Percentiles rank a stretch among this genome's conserved stretches.
Evolutionary conservation across 2,888 invertebrate species (phyloP).

Genomic region (Operophtera brumata): DNA sequence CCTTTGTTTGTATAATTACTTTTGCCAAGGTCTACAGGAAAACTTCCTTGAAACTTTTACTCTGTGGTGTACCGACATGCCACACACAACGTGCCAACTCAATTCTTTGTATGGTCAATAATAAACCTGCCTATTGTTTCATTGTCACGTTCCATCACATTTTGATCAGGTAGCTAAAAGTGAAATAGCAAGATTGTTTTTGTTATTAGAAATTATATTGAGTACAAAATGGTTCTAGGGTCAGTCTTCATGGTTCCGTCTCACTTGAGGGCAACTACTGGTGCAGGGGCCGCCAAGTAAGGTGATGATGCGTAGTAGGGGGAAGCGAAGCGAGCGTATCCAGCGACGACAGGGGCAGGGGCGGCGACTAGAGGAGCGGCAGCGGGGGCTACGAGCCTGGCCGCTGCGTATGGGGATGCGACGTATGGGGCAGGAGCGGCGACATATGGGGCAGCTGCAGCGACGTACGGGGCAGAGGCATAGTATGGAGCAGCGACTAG

Average conservation of each 20-base stretch:
- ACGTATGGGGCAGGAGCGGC: constrained; percentile 62
- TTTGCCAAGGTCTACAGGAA: constrained; percentile 45
- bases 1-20: constrained; percentile 41
- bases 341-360: constrained; percentile 30
- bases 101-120: constrained; percentile 8
- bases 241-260: constrained; percentile 48
- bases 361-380: constrained; percentile 40
- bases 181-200: constrained; percentile 1
- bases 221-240: constrained; percentile 44
- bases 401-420: constrained; percentile 48
- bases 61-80: constrained; percentile 28
- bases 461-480: constrained; percentile 67
- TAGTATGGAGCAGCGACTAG: constrained; percentile 84
- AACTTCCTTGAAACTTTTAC: constrained; percentile 53
- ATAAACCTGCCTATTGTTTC: constrained; percentile 12
- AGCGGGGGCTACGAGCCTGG: constrained; percentile 38
- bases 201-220: constrained; percentile 25
- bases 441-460: constrained; percentile 45
- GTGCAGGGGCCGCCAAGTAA: constrained; percentile 59
- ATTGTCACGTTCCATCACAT: constrained; percentile 20
- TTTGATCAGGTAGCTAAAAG: background rate
- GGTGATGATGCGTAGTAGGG: constrained; percentile 36
- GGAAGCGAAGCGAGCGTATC: constrained; percentile 41
- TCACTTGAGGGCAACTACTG: constrained; percentile 59
- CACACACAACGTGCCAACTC: constrained; percentile 6